Evolutionary conservation across 1,140 invertebrate species (phyloP).

Genomic region (Acromyrmex charruanus): DNA sequence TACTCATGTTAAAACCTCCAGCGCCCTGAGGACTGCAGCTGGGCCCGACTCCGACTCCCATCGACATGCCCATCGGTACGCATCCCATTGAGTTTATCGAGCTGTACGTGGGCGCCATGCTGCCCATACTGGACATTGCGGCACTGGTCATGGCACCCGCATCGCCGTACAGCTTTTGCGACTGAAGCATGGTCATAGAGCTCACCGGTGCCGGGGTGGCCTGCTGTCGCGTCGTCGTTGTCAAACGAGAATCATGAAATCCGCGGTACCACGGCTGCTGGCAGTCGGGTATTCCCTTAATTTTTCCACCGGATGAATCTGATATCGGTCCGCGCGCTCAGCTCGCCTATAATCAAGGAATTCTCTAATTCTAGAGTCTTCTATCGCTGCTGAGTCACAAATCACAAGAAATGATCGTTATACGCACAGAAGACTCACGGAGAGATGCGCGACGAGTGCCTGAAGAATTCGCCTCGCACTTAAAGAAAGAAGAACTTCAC

Average conservation of each 20-base stretch:
- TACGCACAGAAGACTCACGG: background rate
- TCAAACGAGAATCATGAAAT: slow-evolving; percentile 79
- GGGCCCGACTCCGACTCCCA: slow-evolving; percentile 89
- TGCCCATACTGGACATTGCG: slow-evolving; percentile 87
- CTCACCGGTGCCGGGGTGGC: slow-evolving; percentile 72
- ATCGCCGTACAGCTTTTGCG: slow-evolving; percentile 87
- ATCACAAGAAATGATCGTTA: slow-evolving; percentile 8
- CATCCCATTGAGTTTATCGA: slow-evolving; percentile 93
- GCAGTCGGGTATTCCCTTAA: slow-evolving; percentile 71
- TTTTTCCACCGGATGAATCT: slow-evolving; percentile 48
- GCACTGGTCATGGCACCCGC: slow-evolving; percentile 85
- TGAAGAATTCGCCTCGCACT: background rate
- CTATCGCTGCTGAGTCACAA: slow-evolving; percentile 1
- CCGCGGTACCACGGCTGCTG: slow-evolving; percentile 75
- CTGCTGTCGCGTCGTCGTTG: slow-evolving; percentile 70
- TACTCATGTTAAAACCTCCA: slow-evolving; percentile 90
- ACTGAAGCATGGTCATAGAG: slow-evolving; percentile 86
- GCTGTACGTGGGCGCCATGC: slow-evolving; percentile 90
- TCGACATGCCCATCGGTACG: slow-evolving; percentile 89
- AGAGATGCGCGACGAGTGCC: background rate
- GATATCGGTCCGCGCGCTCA: background rate
- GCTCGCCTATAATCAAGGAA: background rate
- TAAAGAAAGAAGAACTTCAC: slow-evolving; percentile 27
- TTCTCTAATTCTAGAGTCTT: background rate
- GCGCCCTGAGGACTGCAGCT: slow-evolving; percentile 90